A percentile compares a stretch with the other conserved stretches of the same genome.
Evolutionary conservation across 1,140 invertebrate species (phyloP).

Genomic region (Drosophila sulfurigaster): DNA sequence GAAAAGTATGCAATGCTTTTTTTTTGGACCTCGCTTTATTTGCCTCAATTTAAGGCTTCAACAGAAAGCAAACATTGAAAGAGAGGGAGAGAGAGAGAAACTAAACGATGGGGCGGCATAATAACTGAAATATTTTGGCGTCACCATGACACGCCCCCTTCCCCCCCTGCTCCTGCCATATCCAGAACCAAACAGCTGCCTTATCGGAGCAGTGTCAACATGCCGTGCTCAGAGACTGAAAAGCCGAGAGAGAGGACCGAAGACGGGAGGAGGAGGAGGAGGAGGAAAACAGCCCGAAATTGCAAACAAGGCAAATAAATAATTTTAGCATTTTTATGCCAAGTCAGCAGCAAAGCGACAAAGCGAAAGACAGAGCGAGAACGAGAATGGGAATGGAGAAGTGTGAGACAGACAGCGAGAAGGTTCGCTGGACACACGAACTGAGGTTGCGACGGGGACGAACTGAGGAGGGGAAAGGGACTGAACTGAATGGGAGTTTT

Average conservation of each 20-base stretch:
- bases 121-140: conserved; percentile 81
- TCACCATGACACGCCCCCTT: conserved; percentile 49
- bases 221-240: conserved; percentile 9
- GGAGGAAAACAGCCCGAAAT: conserved; percentile 58
- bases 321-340: conserved; percentile 83
- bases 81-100: conserved; percentile 3
- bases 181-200: conserved; percentile 29
- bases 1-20: conserved; percentile 37
- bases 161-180: conserved; percentile 2
- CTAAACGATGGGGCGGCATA: conserved; percentile 60
- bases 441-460: neutral
- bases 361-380: conserved; percentile 17
- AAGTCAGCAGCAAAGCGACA: conserved; percentile 61
- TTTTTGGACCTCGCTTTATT: conserved; percentile 2
- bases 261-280: conserved; percentile 6
- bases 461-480: no score
- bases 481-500: neutral
- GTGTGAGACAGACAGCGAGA: conserved; percentile 19
- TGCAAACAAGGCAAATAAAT: conserved; percentile 83
- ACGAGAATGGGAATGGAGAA: conserved; percentile 4
- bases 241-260: conserved; percentile 15
- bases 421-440: neutral
- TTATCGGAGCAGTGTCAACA: conserved; percentile 76
- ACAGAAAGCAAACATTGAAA: conserved; percentile 22
- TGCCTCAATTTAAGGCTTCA: conserved; percentile 39